Conservation (phyloP, 2,888 invertebrate genomes). For the Spisula subtruncata region DNA sequence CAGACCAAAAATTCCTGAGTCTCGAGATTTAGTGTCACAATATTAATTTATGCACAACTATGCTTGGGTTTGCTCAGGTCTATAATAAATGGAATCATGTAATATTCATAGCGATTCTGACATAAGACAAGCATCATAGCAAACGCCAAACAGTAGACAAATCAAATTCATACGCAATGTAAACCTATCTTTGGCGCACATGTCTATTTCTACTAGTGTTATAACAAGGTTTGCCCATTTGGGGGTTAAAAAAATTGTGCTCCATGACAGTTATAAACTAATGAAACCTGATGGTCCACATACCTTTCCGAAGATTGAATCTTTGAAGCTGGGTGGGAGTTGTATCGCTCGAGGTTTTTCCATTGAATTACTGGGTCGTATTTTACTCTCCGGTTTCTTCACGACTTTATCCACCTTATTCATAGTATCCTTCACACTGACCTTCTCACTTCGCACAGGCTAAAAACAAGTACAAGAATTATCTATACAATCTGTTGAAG, state of each 20-base stretch:
- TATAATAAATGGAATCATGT: conserved; percentile 4
- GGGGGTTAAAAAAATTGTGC: no score
- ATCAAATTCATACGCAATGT: background rate
- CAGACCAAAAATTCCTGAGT: background rate
- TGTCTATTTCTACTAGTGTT: no score
- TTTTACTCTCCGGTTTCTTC: conserved; percentile 81
- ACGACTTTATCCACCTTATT: conserved; percentile 79
- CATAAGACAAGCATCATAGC: conserved; percentile 25
- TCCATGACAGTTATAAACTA: no score
- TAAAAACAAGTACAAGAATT: conserved; percentile 5
- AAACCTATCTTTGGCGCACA: no score
- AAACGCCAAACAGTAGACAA: conserved; percentile 88
- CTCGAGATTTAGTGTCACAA: no score
- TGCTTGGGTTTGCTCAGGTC: conserved; percentile 3
- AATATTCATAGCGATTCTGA: conserved; percentile 3
- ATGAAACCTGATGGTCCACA: background rate
- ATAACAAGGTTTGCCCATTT: conserved; percentile 53
- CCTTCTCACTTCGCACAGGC: conserved; percentile 80
- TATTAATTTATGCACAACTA: no score
- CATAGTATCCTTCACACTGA: conserved; percentile 78
- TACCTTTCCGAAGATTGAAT: conserved; percentile 80
- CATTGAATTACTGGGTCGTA: conserved; percentile 67
- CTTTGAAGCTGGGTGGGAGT: conserved; percentile 86
- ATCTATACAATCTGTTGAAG: background rate
- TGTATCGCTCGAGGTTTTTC: conserved; percentile 85